A percentile compares a stretch with the other conserved stretches of the same genome.
Conservation (phyloP, 92 coral and sea anemone genomes). For the Zoanthus gigantus region DNA sequence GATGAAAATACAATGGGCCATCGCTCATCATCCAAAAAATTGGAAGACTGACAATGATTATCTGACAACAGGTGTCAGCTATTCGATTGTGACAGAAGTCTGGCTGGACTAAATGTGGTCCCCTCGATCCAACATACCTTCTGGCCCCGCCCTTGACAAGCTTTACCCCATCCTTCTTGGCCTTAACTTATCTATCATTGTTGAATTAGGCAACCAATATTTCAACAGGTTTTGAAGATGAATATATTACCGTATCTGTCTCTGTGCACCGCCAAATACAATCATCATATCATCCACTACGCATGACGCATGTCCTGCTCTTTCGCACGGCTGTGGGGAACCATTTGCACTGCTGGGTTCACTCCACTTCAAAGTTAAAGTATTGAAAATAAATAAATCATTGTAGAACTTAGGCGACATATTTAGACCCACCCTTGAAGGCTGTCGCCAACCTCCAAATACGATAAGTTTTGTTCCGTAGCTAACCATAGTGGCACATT, state of each 20-base stretch:
- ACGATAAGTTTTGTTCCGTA: conserved; percentile 68
- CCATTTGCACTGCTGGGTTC: conserved; percentile 40
- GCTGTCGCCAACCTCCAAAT: conserved; percentile 99
- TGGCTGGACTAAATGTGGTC: too few relatives aligned
- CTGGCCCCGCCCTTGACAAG: too few relatives aligned
- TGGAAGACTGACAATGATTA: too few relatives aligned
- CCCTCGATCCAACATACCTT: too few relatives aligned
- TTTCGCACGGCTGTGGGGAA: conserved; percentile 77
- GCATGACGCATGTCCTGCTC: conserved; percentile 98
- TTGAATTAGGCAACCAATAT: too few relatives aligned
- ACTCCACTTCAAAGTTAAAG: conserved; percentile 72
- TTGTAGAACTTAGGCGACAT: conserved; percentile 86
- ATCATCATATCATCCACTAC: conserved; percentile 83
- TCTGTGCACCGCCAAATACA: conserved; percentile 98
- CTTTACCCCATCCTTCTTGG: too few relatives aligned
- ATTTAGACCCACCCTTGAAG: conserved; percentile 77
- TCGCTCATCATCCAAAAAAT: too few relatives aligned
- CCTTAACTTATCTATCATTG: too few relatives aligned
- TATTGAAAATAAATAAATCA: conserved; percentile 74
- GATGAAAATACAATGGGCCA: too few relatives aligned
- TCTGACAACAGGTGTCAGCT: too few relatives aligned
- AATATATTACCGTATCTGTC: conserved; percentile 80
- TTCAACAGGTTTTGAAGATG: neutral
- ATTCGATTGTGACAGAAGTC: too few relatives aligned
- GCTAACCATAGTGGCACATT: conserved; percentile 87